Base-by-base conservation (phyloP, 2,888 invertebrate genomes). In the Pandemis cinnamomeana region DNA sequence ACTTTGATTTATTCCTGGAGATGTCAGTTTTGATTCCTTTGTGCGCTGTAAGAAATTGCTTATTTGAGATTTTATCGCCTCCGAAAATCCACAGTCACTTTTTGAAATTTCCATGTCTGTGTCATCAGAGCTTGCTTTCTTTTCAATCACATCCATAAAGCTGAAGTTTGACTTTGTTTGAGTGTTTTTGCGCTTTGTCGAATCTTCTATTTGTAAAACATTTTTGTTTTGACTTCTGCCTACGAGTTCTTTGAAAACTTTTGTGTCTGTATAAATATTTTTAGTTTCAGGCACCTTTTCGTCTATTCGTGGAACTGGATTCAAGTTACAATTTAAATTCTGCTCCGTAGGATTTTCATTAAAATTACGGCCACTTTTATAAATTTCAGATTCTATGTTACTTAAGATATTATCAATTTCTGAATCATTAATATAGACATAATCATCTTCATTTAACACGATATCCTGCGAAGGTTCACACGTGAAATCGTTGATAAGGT, bases 331-430 rank as follows among this genome's bases (percentile, higher is more conserved):
- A 20, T 60, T 44, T 4, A 15, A 11, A 10, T 41, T 7, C 11
- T 48, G 48, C 51, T 15, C 4, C 5, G 11, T 44, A 10, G 51
- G 11, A 58, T 27, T 53, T 20, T 61, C n/a, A n/a, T 61, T 62
- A 42, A 53, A 44, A n/a, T 6, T 51, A 8, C 36, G n/a, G n/a
- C 42, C 3, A n/a, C 44, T 75, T 67, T 42, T 58, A 3, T 27
- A 63, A 13, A 92, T 92, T 87, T 93, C 91, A 72, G 78, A 85
- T 84, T 93, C 92, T 66, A 93, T 93, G 75, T 89, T 82, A 64
- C 81, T 85, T 51, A 93, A 79, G 76, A 93, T 87, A 53, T 77
- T 83, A 68, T 88, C 80, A 75, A 92, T 85, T 75, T 84, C 83
- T 36, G 83, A 80, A 68, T 87, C 87, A 67, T 89, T 86, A 36